Base-by-base conservation (phyloP, 1,140 invertebrate genomes). In the Drosophila nigromelanica region DNA sequence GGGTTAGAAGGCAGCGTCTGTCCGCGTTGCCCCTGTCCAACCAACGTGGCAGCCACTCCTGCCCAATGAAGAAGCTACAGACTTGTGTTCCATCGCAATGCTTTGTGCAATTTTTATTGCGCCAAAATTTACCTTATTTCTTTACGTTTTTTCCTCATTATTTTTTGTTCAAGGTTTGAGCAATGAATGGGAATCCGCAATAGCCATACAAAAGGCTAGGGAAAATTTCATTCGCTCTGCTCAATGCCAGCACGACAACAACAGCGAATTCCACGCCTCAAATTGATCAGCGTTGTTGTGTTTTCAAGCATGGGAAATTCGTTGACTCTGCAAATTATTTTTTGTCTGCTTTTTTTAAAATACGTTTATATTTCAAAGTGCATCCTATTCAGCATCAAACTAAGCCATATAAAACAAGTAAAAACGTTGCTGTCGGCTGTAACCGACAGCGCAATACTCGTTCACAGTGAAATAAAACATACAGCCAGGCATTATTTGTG, bases 1-100 rank as follows among this genome's bases (percentile, higher is more conserved):
- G 43, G 71, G 71, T 78, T 78, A 78, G 47, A 68, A 78, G 43
- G n/a, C 67, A 73, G 18, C 2, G 18, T 18, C 18, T 18, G 18
- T n/a, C n/a, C n/a, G n/a, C n/a, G n/a, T n/a, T n/a, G n/a, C n/a
- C n/a, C n/a, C n/a, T n/a, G n/a, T 14, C 5, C 12, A 30, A 11
- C 60, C 21, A 63, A 35, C 39, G 42, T 4, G 21, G 21, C 21
- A 24, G 21, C 21, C 18, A 18, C 33, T 39, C n/a, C 40, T 69
- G 12, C 18, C 21, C 39, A 21, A n/a, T 18, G 62, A 45, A 64
- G 62, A 43, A n/a, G 24, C 12, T 15, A n/a, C 12, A 27, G 27
- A 5, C n/a, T 35, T 35, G 10, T 18, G 18, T 18, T 18, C 18
- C 12, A 14, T 3, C 50, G 4, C 50, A 55, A 15, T 12, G 37